Evolutionary conservation across 2,113 vertebrate species (phyloP).

Genomic region (Percina caprodes): DNA sequence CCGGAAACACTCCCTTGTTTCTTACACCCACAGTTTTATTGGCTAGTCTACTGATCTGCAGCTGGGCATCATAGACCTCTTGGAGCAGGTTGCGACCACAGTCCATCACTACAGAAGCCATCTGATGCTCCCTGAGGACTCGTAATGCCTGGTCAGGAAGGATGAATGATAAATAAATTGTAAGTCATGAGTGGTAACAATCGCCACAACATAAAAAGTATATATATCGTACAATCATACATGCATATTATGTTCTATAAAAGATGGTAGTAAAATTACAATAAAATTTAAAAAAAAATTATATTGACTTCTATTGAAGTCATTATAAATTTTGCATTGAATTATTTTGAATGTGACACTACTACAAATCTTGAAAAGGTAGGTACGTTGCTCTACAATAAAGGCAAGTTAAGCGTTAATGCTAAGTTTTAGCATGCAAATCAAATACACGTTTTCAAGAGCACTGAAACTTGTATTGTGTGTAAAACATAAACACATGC

Average conservation of each 20-base stretch:
- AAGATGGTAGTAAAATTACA: too few species aligned
- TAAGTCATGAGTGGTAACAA: too few species aligned
- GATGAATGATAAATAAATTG: not conserved
- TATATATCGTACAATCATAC: not conserved
- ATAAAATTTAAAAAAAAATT: too few species aligned
- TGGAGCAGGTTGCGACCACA: constrained; percentile 87
- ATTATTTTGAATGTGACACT: too few species aligned
- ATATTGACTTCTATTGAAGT: too few species aligned
- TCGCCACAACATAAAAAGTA: not conserved
- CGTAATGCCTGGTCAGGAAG: constrained; percentile 83
- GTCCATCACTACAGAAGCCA: constrained; percentile 86
- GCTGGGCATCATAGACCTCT: constrained; percentile 66
- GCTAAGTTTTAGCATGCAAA: not conserved
- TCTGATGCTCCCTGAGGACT: constrained; percentile 83
- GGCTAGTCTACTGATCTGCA: constrained; percentile 28
- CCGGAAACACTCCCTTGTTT: not conserved
- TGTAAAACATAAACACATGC: not conserved
- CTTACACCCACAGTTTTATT: constrained; percentile 41
- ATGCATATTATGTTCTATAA: not conserved
- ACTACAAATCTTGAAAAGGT: too few species aligned
- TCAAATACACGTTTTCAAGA: not conserved
- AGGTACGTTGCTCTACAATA: too few species aligned
- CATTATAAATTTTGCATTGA: too few species aligned
- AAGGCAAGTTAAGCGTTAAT: not conserved
- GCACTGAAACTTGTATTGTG: not conserved